These are phyloP conservation scores for Serrognathus titanus DNA, from an alignment of 2,888 invertebrate species.

Conservation along the genomic window DNA sequence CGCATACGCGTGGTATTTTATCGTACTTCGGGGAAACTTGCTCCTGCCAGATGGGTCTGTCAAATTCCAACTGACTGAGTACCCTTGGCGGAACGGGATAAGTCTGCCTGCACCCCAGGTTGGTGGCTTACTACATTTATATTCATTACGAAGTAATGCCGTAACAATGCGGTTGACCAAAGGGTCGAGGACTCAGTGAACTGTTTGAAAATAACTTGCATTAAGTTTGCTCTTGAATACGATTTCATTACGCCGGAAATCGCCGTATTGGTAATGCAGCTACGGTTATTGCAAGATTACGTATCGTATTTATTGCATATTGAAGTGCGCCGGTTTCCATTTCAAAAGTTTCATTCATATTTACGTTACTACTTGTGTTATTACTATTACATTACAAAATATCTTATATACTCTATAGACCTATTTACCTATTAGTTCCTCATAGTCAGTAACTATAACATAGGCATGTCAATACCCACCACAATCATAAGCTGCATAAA, in stretches of 20 bases:
- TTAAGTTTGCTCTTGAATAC: conserved; percentile 1
- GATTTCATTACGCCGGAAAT: conserved; percentile 1
- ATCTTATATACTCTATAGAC: no score
- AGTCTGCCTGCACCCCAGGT: not conserved
- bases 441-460: no score
- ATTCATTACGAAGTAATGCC: conserved; percentile 43
- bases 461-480: no score
- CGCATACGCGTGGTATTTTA: not conserved
- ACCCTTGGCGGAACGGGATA: conserved; percentile 1
- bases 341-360: no score
- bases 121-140: conserved; percentile 39
- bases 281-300: not conserved
- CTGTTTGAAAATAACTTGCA: not conserved
- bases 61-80: not conserved
- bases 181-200: conserved; percentile 31
- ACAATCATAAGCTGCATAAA: no score
- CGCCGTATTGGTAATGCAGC: not conserved
- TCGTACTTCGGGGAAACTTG: not conserved
- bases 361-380: no score
- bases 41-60: not conserved
- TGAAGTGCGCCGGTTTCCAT: not conserved
- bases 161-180: conserved; percentile 45
- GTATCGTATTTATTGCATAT: not conserved
- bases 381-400: no score
- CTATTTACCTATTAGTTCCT: no score